Conservation (phyloP, 2,888 invertebrate species). For the Orchesella flavescens region DNA sequence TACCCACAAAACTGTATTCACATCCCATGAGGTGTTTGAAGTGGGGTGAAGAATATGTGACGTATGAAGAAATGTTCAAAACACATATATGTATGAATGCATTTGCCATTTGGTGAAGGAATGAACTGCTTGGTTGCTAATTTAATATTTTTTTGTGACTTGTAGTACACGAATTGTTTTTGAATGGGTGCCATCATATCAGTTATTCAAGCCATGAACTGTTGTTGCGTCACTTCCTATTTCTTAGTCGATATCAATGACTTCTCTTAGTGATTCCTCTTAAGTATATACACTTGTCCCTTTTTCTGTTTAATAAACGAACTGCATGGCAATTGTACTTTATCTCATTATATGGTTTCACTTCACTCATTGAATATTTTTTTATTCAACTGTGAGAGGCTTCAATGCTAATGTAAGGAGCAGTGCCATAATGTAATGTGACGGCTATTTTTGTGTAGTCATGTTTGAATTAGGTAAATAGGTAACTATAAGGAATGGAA, state of each 20-base stretch:
- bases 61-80: neutral
- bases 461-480: too few relatives aligned
- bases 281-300: too few relatives aligned
- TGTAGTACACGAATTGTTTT: neutral
- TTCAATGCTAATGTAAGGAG: too few relatives aligned
- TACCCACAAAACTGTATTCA: neutral
- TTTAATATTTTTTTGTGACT: neutral
- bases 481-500: too few relatives aligned
- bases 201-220: conserved; percentile 39
- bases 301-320: too few relatives aligned
- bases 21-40: neutral
- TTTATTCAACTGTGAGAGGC: too few relatives aligned
- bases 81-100: too few relatives aligned
- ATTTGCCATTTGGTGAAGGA: neutral
- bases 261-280: neutral
- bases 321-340: neutral
- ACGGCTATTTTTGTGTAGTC: too few relatives aligned
- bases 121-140: neutral
- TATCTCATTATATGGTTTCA: neutral
- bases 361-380: neutral
- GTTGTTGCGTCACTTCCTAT: conserved; percentile 50
- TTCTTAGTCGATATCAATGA: conserved; percentile 10
- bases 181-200: neutral
- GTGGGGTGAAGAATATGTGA: neutral
- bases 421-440: too few relatives aligned